These are phyloP conservation scores for Petrocephalus sullivani DNA, from an alignment of 2,797 vertebrate genomes.

Conservation along the genomic window DNA sequence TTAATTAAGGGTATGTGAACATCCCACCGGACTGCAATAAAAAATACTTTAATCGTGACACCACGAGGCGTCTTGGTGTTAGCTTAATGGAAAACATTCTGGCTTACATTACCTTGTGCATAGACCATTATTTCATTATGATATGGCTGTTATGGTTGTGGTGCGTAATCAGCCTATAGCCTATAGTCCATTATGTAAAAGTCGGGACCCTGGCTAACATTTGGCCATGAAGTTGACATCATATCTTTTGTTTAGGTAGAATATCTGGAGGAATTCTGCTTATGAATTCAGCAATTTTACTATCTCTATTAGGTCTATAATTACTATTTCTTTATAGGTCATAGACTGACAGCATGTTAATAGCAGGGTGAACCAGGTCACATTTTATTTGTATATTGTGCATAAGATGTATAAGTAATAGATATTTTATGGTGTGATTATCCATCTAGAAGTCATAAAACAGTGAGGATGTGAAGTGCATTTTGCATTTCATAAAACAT, in stretches of 20 bases:
- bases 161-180: not conserved
- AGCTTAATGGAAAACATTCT: not conserved
- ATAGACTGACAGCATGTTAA: not conserved
- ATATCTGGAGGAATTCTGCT: not conserved
- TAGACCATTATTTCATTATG: not conserved
- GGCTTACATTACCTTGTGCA: not conserved
- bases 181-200: not conserved
- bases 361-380: not conserved
- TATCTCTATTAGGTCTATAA: not conserved
- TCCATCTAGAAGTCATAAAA: not conserved
- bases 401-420: not conserved
- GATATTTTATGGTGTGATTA: not conserved
- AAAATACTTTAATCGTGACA: not conserved
- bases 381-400: not conserved
- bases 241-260: not conserved
- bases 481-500: not conserved
- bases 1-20: not conserved
- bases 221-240: not conserved
- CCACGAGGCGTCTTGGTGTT: not conserved
- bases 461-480: not conserved
- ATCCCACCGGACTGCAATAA: not conserved
- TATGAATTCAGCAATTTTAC: not conserved
- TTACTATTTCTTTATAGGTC: not conserved
- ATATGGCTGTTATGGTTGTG: constrained; percentile 1
- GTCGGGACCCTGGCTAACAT: not conserved